These are phyloP conservation scores for Linyphia triangularis DNA, from an alignment of 2,888 invertebrate species.

Conservation along the genomic window DNA sequence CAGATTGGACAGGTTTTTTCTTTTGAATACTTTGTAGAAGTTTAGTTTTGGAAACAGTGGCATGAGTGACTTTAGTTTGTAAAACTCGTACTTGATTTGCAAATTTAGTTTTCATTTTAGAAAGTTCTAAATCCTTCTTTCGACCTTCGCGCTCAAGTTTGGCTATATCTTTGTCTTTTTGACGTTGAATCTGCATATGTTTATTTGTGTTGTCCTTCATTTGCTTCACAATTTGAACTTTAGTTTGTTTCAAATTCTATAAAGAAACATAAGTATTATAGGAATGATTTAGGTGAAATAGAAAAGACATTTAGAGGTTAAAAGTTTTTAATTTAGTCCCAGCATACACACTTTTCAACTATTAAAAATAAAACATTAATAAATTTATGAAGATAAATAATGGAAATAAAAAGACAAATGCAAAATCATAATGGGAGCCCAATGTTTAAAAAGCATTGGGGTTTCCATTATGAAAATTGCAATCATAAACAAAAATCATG, in stretches of 20 bases:
- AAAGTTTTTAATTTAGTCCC: slow-evolving; percentile 8
- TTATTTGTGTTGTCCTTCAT: slow-evolving; percentile 9
- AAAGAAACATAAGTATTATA: neutral
- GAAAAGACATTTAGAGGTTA: neutral
- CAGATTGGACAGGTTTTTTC: neutral
- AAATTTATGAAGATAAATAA: too few relatives aligned
- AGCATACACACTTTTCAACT: too few relatives aligned
- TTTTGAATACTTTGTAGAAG: neutral
- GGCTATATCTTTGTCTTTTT: slow-evolving; percentile 38
- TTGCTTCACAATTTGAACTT: slow-evolving; percentile 15
- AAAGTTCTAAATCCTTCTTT: slow-evolving; percentile 24
- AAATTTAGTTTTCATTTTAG: slow-evolving; percentile 25
- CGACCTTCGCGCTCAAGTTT: neutral
- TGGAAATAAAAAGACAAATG: too few relatives aligned
- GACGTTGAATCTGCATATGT: neutral
- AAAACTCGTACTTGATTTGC: slow-evolving; percentile 2
- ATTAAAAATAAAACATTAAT: too few relatives aligned
- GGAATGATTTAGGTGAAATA: neutral
- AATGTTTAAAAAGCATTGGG: too few relatives aligned
- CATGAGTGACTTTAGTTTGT: neutral
- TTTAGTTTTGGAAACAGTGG: neutral
- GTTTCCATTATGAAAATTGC: too few relatives aligned
- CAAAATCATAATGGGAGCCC: too few relatives aligned
- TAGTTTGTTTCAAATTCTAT: slow-evolving; percentile 13
- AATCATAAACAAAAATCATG: too few relatives aligned